Evolutionary conservation across 2,113 vertebrate species (phyloP).

Genomic region (Enhydra lutris): DNA sequence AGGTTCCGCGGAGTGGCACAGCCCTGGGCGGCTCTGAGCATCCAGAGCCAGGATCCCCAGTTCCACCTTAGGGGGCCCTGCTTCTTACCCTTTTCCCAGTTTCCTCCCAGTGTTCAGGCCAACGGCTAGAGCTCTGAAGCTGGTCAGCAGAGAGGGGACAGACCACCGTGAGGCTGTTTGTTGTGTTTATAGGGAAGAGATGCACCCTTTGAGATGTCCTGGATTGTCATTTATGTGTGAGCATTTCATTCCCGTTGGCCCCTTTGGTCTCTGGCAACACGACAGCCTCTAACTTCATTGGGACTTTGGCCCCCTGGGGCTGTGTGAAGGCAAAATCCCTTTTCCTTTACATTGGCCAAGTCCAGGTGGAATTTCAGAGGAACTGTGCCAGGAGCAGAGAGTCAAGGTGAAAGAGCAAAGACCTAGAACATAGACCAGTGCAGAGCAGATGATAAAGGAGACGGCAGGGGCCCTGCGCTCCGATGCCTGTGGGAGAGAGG

Average conservation of each 20-base stretch:
- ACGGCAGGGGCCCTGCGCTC: background rate
- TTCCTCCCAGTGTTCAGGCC: background rate
- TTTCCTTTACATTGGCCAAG: background rate
- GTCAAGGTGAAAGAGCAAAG: background rate
- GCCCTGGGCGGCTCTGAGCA: background rate
- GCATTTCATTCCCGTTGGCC: background rate
- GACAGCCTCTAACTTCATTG: background rate
- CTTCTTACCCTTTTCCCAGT: background rate
- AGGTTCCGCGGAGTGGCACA: background rate
- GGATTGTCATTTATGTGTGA: background rate
- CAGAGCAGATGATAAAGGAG: background rate
- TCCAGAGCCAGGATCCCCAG: background rate
- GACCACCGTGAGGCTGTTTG: background rate
- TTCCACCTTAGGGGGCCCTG: background rate
- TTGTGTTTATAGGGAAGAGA: background rate
- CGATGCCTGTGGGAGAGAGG: background rate
- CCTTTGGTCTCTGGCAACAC: background rate
- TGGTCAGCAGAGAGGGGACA: background rate
- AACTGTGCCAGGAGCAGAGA: background rate
- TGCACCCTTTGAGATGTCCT: background rate
- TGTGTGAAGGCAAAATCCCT: background rate
- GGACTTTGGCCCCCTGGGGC: background rate
- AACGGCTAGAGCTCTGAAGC: background rate
- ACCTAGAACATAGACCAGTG: background rate
- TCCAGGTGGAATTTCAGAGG: slow-evolving; percentile 3